phyloP scores from a whole-genome alignment of 2,797 vertebrate species.

The Spinus olivaceus region DNA sequence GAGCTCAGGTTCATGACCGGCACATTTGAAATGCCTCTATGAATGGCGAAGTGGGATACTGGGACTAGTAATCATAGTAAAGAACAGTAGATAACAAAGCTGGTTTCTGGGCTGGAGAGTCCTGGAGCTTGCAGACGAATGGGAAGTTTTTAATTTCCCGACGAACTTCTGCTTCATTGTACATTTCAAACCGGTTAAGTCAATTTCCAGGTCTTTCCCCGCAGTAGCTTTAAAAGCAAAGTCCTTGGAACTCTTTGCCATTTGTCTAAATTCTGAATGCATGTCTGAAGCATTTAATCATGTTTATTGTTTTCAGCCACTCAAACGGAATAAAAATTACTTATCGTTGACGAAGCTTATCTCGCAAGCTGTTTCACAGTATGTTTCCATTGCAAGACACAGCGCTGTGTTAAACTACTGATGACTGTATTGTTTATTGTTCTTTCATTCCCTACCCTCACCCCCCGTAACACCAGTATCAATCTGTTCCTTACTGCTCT shows the following conservation, averaged over 20 bases:
- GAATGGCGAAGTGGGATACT: not conserved
- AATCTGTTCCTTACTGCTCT: conserved; percentile 3
- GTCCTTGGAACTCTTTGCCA: conserved; percentile 49
- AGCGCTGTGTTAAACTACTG: conserved; percentile 51
- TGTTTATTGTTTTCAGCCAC: conserved; percentile 75
- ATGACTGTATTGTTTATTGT: conserved; percentile 65
- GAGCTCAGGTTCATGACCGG: not conserved
- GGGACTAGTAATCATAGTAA: not conserved
- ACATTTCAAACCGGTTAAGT: not conserved
- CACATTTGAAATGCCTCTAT: accelerated
- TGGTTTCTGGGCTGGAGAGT: not conserved
- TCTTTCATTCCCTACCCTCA: conserved; percentile 44
- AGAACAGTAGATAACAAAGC: not conserved
- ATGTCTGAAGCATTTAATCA: conserved; percentile 75
- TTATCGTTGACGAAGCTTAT: conserved; percentile 75
- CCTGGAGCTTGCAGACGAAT: not conserved
- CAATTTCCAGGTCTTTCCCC: conserved; percentile 8
- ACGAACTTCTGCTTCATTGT: not conserved
- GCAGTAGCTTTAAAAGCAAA: conserved; percentile 35
- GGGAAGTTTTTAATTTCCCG: not conserved
- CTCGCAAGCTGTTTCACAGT: conserved; percentile 76
- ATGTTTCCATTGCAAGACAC: conserved; percentile 71
- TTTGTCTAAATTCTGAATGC: conserved; percentile 70
- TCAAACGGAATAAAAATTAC: conserved; percentile 80
- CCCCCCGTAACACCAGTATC: not conserved